A percentile compares a stretch with the other conserved stretches of the same genome.
phyloP scores from a whole-genome alignment of 2,797 vertebrate species.

The Selene dorsalis region DNA sequence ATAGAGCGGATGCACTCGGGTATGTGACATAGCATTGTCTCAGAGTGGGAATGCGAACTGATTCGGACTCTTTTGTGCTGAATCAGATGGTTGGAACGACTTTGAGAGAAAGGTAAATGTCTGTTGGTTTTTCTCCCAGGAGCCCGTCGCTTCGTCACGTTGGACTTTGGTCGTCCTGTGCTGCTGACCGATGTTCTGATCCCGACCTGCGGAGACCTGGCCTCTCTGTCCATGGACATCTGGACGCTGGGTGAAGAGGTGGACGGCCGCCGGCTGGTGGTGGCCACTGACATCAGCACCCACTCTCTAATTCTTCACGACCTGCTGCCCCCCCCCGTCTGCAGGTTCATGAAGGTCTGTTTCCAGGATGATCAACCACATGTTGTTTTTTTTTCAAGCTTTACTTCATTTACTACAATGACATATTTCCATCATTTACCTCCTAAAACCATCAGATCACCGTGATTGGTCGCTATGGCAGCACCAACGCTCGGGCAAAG shows the following conservation, averaged over 20 bases:
- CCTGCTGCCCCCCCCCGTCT: slow-evolving; percentile 96
- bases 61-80: background rate
- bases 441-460: slow-evolving; percentile 88
- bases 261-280: slow-evolving; percentile 95
- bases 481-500: slow-evolving; percentile 98
- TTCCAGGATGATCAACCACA: background rate
- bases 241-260: slow-evolving; percentile 99
- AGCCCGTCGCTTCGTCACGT: slow-evolving; percentile 96
- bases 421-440: slow-evolving; percentile 18
- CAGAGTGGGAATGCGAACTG: background rate
- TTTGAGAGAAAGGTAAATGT: background rate
- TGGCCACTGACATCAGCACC: slow-evolving; percentile 98
- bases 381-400: background rate
- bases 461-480: slow-evolving; percentile 98
- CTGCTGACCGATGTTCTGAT: slow-evolving; percentile 96
- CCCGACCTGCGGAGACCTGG: slow-evolving; percentile 96
- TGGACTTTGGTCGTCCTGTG: slow-evolving; percentile 97
- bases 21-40: slow-evolving; percentile 60
- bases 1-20: slow-evolving; percentile 99
- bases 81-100: background rate
- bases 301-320: slow-evolving; percentile 98
- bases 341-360: slow-evolving; percentile 99
- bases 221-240: slow-evolving; percentile 98
- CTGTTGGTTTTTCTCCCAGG: slow-evolving; percentile 78
- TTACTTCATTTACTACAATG: background rate